Evolutionary conservation across 2,888 invertebrate genomes (phyloP).

Genomic region (Tetrapedia diversipes): DNA sequence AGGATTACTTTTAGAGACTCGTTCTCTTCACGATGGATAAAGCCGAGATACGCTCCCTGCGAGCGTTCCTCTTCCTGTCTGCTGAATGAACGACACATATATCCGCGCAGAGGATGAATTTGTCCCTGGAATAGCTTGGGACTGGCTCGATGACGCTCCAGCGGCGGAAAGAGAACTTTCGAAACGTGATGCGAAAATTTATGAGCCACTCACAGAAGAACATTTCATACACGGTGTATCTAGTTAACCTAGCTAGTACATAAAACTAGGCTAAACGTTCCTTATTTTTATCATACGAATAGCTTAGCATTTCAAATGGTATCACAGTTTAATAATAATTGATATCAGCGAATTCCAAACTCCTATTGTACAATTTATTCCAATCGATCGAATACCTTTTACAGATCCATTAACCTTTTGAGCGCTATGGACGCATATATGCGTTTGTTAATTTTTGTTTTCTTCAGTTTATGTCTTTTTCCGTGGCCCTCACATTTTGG

Average conservation of each 20-base stretch:
- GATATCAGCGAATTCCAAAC: background rate
- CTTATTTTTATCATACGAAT: background rate
- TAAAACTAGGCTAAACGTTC: background rate
- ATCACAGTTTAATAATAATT: no score
- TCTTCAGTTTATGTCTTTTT: no score
- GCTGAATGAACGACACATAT: background rate
- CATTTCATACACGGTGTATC: background rate
- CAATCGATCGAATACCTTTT: no score
- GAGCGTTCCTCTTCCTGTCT: slow-evolving; percentile 10
- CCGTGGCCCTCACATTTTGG: no score
- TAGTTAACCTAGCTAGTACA: background rate
- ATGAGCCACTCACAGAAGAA: background rate
- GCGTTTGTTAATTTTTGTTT: no score
- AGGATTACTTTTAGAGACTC: slow-evolving; percentile 1
- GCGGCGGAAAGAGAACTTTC: slow-evolving; percentile 7
- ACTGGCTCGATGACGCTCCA: background rate
- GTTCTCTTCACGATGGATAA: background rate
- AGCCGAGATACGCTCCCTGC: background rate
- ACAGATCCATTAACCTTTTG: no score
- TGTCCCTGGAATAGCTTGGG: slow-evolving; percentile 14
- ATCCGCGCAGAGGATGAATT: slow-evolving; percentile 5
- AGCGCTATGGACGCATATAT: no score
- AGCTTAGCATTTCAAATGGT: no score
- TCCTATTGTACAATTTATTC: no score
- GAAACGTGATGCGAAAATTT: slow-evolving; percentile 7